Percentiles rank a stretch among this genome's conserved stretches.
Conservation (phyloP, 2,888 invertebrate genomes). For the Buathra laborator region DNA sequence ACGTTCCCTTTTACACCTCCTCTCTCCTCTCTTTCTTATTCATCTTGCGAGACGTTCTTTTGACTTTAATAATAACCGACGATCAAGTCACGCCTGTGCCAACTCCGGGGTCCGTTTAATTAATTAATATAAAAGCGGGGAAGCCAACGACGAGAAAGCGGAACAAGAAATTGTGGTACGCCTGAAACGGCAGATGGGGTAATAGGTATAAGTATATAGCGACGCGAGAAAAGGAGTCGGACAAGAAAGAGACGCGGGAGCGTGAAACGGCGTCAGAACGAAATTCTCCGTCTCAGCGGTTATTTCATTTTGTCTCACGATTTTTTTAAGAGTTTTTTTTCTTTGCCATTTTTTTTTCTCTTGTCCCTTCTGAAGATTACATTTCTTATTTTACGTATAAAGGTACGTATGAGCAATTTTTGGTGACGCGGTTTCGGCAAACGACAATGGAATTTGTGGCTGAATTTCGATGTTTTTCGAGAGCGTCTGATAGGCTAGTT, state of each 20-base stretch:
- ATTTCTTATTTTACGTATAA: neutral
- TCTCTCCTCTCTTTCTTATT: constrained; percentile 36
- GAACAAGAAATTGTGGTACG: constrained; percentile 65
- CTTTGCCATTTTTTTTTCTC: constrained; percentile 19
- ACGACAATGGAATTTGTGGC: too few relatives aligned
- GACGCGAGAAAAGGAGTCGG: constrained; percentile 42
- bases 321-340: constrained; percentile 27
- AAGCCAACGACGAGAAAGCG: constrained; percentile 7
- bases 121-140: constrained; percentile 75
- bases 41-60: constrained; percentile 69
- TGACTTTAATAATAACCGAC: constrained; percentile 74
- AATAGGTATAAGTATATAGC: constrained; percentile 33
- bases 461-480: too few relatives aligned
- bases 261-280: constrained; percentile 35
- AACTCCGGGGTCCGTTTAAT: constrained; percentile 72
- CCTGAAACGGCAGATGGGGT: constrained; percentile 44
- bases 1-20: neutral
- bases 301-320: constrained; percentile 68
- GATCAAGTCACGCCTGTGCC: constrained; percentile 71
- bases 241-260: constrained; percentile 56
- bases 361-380: too few relatives aligned
- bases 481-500: too few relatives aligned
- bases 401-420: neutral
- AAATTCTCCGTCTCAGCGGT: constrained; percentile 60
- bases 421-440: too few relatives aligned